Percentiles rank a stretch among this genome's conserved stretches.
phyloP scores from a whole-genome alignment of 2,888 invertebrate species.

The Koerneria pararmatus region DNA sequence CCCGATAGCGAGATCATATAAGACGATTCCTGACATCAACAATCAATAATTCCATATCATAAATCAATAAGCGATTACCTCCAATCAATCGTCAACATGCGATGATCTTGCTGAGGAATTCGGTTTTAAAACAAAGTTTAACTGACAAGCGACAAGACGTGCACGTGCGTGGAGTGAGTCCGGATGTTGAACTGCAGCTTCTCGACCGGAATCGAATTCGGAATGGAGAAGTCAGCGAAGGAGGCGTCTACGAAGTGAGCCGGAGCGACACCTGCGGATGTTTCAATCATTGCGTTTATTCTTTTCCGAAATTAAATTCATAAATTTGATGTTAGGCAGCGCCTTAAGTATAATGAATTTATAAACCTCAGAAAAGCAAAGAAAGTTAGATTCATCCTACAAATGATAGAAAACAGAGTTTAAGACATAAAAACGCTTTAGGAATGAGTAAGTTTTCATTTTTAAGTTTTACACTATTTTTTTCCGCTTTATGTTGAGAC shows the following conservation, averaged over 20 bases:
- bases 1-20: slow-evolving; percentile 27
- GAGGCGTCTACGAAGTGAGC: slow-evolving; percentile 20
- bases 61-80: no score
- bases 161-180: slow-evolving; percentile 35
- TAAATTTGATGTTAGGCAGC: slow-evolving; percentile 38
- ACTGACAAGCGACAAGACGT: slow-evolving; percentile 35
- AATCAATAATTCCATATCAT: background rate
- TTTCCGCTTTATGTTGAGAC: no score
- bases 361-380: no score
- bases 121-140: no score
- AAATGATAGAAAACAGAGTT: no score
- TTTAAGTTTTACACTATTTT: no score
- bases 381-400: no score
- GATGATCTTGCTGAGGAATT: no score
- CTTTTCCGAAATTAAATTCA: background rate
- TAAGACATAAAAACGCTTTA: no score
- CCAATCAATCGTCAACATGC: no score
- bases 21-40: slow-evolving; percentile 2
- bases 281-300: background rate
- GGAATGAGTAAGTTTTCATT: no score
- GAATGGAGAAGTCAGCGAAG: slow-evolving; percentile 13
- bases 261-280: slow-evolving; percentile 5
- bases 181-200: slow-evolving; percentile 30
- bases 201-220: background rate
- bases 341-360: no score